Percentiles rank a stretch among this genome's conserved stretches.
phyloP scores from a whole-genome alignment of 2,113 vertebrate genomes.

The Actenoides lindsayi region DNA sequence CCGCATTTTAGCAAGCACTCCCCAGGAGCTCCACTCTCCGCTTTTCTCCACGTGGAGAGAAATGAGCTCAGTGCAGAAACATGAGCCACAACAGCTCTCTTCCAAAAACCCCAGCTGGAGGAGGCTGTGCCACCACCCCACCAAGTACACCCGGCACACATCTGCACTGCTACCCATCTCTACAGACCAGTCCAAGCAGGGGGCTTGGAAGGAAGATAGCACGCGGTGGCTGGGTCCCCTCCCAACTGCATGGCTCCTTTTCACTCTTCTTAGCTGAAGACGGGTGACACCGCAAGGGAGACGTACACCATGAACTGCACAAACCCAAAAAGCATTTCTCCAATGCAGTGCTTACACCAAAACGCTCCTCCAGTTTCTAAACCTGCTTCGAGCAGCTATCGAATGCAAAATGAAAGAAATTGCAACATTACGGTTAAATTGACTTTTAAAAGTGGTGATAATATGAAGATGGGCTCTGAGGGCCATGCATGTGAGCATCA shows the following conservation, averaged over 20 bases:
- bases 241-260: fast-evolving
- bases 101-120: neutral
- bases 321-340: neutral
- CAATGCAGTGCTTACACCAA: neutral
- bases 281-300: fast-evolving
- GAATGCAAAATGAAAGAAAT: neutral
- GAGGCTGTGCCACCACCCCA: neutral
- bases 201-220: neutral
- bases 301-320: fast-evolving
- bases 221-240: fast-evolving
- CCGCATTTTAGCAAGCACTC: fast-evolving
- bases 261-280: neutral
- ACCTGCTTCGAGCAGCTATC: neutral
- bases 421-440: neutral
- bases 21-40: neutral
- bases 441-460: neutral
- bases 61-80: neutral
- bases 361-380: neutral
- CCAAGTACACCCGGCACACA: fast-evolving
- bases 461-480: neutral
- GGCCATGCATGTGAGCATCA: neutral
- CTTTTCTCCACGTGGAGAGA: neutral
- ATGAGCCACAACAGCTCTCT: neutral
- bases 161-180: fast-evolving
- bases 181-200: neutral